Evolutionary conservation across 2,113 vertebrate species (phyloP), one percentile per base, ranked within the genome.

Genomic region (Gila orcuttii): DNA sequence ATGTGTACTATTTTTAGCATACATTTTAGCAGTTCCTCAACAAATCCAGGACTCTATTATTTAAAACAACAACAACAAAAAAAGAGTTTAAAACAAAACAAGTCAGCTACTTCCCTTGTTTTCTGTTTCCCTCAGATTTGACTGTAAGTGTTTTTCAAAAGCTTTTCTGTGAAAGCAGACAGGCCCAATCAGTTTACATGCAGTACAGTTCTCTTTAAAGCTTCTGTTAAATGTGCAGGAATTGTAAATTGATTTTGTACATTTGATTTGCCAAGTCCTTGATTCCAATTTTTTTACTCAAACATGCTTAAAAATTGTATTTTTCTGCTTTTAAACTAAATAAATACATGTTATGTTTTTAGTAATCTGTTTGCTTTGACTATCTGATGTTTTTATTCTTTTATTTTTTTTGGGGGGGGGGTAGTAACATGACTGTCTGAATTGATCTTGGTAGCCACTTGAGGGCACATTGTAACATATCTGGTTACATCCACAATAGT

Each of bases 171-270:
- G 71, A 57, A 83, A 31, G 50, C 85, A 83, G 82, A 57, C 12
- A 74, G 28, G 82, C 68, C 82, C 68, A 86, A 83, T 83, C 85
- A 52, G 85, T 86, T 75, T 82, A 77, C 57, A 84, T 87, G 75
- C 75, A 87, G 82, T 75, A 71, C 23, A 7, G 21, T 64, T 47
- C 66, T 88, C 55, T 55, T 84, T 25, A 50, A 73, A 25, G 75
- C 81, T 59, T 73, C 79, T 75, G 50, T 75, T n/a, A 6, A 64
- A 84, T 87, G 73, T 75, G 74, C 57, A 87, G 9, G 42, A 76
- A 19, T 82, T 83, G 47, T 77, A 33, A 55, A 55, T 77, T 77
- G 75, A 75, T 47, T 75, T 77, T 55, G 25, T 77, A 77, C 17
- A n/a, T 28, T 28, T 28, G 28, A 77, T 55, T 77, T 77, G 13